Base-by-base conservation (phyloP, 2,113 vertebrate genomes). In the Calypte anna region DNA sequence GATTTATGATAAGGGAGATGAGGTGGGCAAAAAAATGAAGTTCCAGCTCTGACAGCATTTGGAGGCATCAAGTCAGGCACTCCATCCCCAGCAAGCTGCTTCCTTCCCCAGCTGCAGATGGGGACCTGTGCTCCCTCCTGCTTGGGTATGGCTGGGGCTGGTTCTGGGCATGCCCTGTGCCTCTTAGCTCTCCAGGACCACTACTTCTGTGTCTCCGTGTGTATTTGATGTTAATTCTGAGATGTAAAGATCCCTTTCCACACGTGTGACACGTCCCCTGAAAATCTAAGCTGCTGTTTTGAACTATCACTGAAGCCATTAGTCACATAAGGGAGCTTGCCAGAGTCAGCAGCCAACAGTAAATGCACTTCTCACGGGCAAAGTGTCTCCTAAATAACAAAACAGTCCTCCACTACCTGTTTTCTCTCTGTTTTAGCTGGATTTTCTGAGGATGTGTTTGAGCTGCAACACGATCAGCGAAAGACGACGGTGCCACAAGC, bases 21-120 rank as follows among this genome's bases (percentile, higher is more conserved):
- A 43, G 18, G 14, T 7, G 33, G 43, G 38, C 21, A 64, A 74
- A 87, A 87, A 64, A 48, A 5, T 21, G 7, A 14, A 62, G 31
- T 63, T 86, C 25, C 16, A 55, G 44, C 72, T 83, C 46, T 12
- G 58, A 40, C 58, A 6, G 16, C 3, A 1, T 36, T 31, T 3
- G 46, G 48, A 82, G 20, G 46, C 30, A 25, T 6, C 3, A 21
- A 17, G 40, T 21, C 30, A 21, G 11, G 16, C 33, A 10, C 30
- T 7, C 67, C 36, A 58, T 24, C 9, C 0, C 1, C 5, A 40
- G 78, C n/a, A 5, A 43, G 5, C 16, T 2, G 48, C 43, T n/a
- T 44, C 67, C 66, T 12, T 30, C 14, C 69, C 50, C 57, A 36
- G 3, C 50, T 11, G 21, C 4, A 0, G 40, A 10, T 12, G 40